Evolutionary conservation across 2,888 invertebrate species (phyloP).

Genomic region (Galerucella pusilla): DNA sequence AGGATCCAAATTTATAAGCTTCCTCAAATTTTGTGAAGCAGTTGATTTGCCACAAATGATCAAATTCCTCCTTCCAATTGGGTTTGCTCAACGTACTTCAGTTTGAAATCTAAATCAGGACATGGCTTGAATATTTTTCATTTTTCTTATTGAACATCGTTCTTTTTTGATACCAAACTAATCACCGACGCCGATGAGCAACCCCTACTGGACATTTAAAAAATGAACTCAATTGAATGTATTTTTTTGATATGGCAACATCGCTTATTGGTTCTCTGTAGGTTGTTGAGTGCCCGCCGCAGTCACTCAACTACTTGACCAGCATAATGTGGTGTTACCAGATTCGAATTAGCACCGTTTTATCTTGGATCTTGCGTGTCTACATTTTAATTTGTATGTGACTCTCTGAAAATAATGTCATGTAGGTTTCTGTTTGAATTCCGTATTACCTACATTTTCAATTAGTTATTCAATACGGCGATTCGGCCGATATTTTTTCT

Average conservation of each 20-base stretch:
- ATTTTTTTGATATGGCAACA: constrained; percentile 1
- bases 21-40: too few species aligned
- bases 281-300: background rate
- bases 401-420: constrained; percentile 17
- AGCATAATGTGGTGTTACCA: constrained; percentile 26
- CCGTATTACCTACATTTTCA: constrained; percentile 13
- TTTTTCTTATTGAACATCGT: too few species aligned
- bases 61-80: too few species aligned
- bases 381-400: constrained; percentile 20
- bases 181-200: too few species aligned
- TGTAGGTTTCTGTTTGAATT: constrained; percentile 21
- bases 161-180: too few species aligned
- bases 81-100: too few species aligned
- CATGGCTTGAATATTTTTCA: too few species aligned
- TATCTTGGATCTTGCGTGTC: constrained; percentile 24
- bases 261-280: constrained; percentile 4
- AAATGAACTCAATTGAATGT: background rate
- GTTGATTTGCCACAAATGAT: too few species aligned
- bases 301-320: constrained; percentile 28
- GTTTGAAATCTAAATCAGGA: too few species aligned
- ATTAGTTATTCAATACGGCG: constrained; percentile 4
- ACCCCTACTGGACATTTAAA: background rate
- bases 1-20: too few species aligned
- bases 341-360: constrained; percentile 26
- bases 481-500: background rate